Evolutionary conservation across 2,888 invertebrate genomes (phyloP), one percentile per base, ranked within the genome.

Genomic region (Ypsolopha scabrella): DNA sequence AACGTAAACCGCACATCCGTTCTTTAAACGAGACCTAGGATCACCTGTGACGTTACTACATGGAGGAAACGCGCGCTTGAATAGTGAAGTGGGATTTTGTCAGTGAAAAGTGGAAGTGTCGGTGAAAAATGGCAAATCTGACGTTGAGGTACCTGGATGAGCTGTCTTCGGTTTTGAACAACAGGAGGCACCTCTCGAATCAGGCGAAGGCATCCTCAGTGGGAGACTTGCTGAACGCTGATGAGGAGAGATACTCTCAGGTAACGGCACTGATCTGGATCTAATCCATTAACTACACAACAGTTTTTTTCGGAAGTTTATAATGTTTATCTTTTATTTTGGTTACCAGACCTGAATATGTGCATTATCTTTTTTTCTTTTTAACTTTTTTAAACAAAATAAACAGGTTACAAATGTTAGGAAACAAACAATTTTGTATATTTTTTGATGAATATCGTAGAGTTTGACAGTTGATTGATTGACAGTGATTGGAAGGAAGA

Each of bases 71-170:
- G 24, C 2, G 24, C 24, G 24, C 24, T 24, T 24, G 24, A 24
- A 3, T 24, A 24, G 24, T 24, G 24, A 24, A 24, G 24, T 24
- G 24, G 24, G 4, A 24, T 24, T 3, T 24, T 24, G 24, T 24
- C 24, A 24, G 24, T 24, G 24, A 24, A 24, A 24, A 24, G 24
- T 24, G 24, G 24, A 24, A 24, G 24, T 24, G 24, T 24, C 24
- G 24, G 24, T 24, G 24, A 24, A 65, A 55, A 62, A 85, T 85
- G 85, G 83, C 85, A 35, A 85, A 83, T 60, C 67, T 87, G 61
- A 85, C 87, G 56, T 64, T 87, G 52, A 68, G 85, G 43, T 87
- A 87, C 74, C 77, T 87, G 78, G 87, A 87, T 69, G 87, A 87
- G 71, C 62, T 87, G 58, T 86, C 86, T 35, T 85, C 75, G 60